Percentiles rank a stretch among this genome's conserved stretches.
phyloP scores from a whole-genome alignment of 2,797 vertebrate species.

The Poeciliopsis paucimaculata region DNA sequence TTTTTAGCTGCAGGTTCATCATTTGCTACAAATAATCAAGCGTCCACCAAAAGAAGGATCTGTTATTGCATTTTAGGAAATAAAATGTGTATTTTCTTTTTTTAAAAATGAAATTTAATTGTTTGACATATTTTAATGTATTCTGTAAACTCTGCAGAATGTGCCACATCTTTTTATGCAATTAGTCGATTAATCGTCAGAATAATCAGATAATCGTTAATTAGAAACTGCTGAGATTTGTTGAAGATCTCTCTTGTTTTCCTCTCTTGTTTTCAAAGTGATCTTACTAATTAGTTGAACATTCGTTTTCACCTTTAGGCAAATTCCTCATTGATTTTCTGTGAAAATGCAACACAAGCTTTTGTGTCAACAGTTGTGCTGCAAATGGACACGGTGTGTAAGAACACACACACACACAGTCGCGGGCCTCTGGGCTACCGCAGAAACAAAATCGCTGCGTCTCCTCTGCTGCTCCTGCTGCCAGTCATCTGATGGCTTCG shows the following conservation, averaged over 20 bases:
- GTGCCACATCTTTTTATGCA: too few species aligned
- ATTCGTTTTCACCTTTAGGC: not conserved
- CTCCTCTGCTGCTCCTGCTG: slow-evolving; percentile 9
- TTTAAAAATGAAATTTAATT: too few species aligned
- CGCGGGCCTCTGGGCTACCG: slow-evolving; percentile 14
- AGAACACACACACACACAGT: not conserved
- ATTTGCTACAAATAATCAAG: too few species aligned
- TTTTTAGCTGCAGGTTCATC: too few species aligned
- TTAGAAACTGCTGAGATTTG: not conserved
- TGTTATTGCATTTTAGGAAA: too few species aligned
- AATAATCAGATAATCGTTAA: too few species aligned
- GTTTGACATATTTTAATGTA: too few species aligned
- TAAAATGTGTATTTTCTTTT: too few species aligned
- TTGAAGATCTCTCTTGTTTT: not conserved
- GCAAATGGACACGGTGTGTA: not conserved
- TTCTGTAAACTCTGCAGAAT: too few species aligned
- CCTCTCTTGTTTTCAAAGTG: not conserved
- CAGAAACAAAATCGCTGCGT: slow-evolving; percentile 31
- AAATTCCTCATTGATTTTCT: not conserved
- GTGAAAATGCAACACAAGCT: not conserved
- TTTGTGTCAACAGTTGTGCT: slow-evolving; percentile 12
- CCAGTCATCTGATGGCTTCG: slow-evolving; percentile 41
- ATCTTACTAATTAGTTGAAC: not conserved
- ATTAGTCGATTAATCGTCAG: too few species aligned
- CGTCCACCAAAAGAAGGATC: too few species aligned